Base-by-base conservation (phyloP, 2,797 vertebrate genomes). In the Catharus ustulatus region DNA sequence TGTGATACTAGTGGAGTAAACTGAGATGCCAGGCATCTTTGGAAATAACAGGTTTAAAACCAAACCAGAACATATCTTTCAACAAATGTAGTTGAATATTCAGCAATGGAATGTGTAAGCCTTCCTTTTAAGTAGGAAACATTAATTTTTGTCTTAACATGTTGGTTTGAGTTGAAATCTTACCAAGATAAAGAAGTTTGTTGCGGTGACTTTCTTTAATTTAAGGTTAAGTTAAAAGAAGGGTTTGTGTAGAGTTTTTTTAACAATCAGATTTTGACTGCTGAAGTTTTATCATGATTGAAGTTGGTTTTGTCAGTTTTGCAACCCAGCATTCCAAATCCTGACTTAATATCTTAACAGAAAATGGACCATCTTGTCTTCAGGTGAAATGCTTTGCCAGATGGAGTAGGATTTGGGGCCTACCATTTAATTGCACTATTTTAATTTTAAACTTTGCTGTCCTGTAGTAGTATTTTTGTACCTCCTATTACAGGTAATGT, bases 401-500 rank as follows among this genome's bases (percentile, higher is more conserved):
- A 10, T 68, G 42, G 42, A 71, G 32, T 36, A 79, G 64, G 38
- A 83, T 83, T 74, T 80, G 26, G 26, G 26, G 13, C 27, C 36
- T 87, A 10, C 38, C 52, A 58, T 54, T 54, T 32, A 54, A 32
- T 54, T 32, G 49, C 46, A 9, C 48, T 82, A 3, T 79, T 83
- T 54, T 71, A 89, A 61, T 51, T 49, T 61, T 45, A 67, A 45
- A 61, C 68, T 93, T 87, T 75, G 46, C 68, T 5, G 2, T 79
- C 89, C 68, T 62, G 54, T 58, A 74, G 79, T 83, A 93, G 93
- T 27, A 42, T 45, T 75, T 93, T 92, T 91, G 78, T 90, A 43
- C 84, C 72, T 95, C 87, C 90, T 36, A 10, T 92, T 94, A 30
- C 89, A 94, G 75, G 84, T 80, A 81, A 77, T 80, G 2, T 83